A percentile compares a stretch with the other conserved stretches of the same genome.
Conservation (phyloP, 2,113 vertebrate species). For the Myodes glareolus region DNA sequence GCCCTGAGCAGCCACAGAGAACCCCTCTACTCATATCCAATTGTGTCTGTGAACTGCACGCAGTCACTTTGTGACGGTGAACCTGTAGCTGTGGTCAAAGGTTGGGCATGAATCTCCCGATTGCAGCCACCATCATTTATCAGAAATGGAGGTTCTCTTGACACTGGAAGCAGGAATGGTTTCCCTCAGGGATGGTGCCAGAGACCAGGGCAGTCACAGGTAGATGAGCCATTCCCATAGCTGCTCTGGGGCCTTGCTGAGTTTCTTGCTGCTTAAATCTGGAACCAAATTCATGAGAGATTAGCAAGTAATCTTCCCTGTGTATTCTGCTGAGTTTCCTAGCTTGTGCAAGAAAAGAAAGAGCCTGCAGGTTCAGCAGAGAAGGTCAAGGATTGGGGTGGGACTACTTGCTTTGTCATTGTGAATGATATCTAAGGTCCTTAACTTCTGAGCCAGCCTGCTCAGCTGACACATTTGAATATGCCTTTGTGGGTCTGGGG, state of each 20-base stretch:
- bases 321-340: background rate
- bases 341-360: conserved; percentile 1
- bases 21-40: conserved; percentile 53
- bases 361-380: background rate
- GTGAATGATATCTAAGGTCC: background rate
- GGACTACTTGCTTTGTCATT: background rate
- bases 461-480: background rate
- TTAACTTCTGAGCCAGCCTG: background rate
- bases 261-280: background rate
- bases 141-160: conserved; percentile 57
- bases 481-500: background rate
- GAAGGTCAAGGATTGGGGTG: background rate
- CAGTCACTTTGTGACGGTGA: conserved; percentile 62
- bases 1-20: background rate
- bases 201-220: conserved; percentile 56
- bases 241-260: background rate
- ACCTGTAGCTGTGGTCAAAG: conserved; percentile 40
- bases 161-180: background rate
- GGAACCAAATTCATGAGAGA: background rate
- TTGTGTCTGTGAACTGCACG: background rate
- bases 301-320: background rate
- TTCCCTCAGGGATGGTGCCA: background rate
- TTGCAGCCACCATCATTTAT: conserved; percentile 62
- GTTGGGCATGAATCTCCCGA: conserved; percentile 30
- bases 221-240: background rate